Conservation (phyloP, 2,888 invertebrate species). For the Ecliptopera silaceata region DNA sequence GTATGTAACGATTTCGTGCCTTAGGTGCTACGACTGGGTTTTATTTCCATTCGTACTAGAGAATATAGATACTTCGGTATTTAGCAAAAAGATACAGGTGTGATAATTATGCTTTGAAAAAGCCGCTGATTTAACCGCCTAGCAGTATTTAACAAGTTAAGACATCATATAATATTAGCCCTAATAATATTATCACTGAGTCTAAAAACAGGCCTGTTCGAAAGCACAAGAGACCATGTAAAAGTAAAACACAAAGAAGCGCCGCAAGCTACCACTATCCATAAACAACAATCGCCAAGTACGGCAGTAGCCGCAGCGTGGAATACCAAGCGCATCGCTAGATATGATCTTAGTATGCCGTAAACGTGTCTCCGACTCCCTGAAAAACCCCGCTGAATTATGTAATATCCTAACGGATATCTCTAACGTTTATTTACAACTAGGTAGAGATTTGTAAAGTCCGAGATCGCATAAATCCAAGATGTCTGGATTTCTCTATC, state of each 20-base stretch:
- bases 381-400: conserved; percentile 27
- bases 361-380: conserved; percentile 14
- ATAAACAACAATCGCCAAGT: conserved; percentile 23
- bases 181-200: no score
- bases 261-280: background rate
- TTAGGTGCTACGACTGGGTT: background rate
- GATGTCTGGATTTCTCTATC: conserved; percentile 1
- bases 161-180: no score
- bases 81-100: no score
- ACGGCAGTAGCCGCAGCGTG: conserved; percentile 18
- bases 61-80: background rate
- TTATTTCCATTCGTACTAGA: conserved; percentile 4
- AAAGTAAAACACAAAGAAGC: background rate
- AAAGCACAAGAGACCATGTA: background rate
- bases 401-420: conserved; percentile 19
- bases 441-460: background rate
- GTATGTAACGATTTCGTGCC: background rate
- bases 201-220: no score
- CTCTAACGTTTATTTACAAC: conserved; percentile 5
- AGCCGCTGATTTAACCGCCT: no score
- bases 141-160: no score
- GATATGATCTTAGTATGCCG: conserved; percentile 27
- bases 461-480: background rate
- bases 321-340: conserved; percentile 25
- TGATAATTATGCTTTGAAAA: no score